These are phyloP conservation scores for Ephydatia muelleri DNA, from an alignment of 37 sponge, comb jelly and placozoan species.

Conservation along the genomic window DNA sequence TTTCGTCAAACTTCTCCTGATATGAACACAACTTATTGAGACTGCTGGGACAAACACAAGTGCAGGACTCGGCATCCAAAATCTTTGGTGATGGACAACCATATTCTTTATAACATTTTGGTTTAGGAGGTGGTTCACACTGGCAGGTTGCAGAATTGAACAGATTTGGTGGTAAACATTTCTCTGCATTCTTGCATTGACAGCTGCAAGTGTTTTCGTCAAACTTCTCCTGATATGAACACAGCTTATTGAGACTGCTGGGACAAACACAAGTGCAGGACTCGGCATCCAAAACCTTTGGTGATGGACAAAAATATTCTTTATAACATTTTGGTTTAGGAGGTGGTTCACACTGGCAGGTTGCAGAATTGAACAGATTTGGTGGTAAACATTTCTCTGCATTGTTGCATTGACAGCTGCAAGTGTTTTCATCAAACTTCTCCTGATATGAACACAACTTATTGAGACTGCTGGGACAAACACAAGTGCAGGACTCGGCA, in stretches of 20 bases:
- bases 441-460: too few species aligned
- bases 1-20: too few species aligned
- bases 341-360: too few species aligned
- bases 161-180: not conserved
- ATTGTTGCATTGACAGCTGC: too few species aligned
- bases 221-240: not conserved
- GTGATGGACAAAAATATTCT: not conserved
- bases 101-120: not conserved
- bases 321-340: too few species aligned
- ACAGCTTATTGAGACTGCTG: not conserved
- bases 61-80: too few species aligned
- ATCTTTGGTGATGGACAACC: not conserved
- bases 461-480: too few species aligned
- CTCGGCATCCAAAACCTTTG: not conserved
- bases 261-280: not conserved
- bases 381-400: too few species aligned
- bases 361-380: not conserved
- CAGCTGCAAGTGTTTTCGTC: not conserved
- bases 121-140: not conserved
- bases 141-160: not conserved
- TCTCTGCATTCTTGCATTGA: not conserved
- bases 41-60: too few species aligned
- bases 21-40: too few species aligned
- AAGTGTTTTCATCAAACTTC: too few species aligned
- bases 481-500: too few species aligned